Evolutionary conservation across 1,140 invertebrate species (phyloP).

Genomic region (Bacillus rossius): DNA sequence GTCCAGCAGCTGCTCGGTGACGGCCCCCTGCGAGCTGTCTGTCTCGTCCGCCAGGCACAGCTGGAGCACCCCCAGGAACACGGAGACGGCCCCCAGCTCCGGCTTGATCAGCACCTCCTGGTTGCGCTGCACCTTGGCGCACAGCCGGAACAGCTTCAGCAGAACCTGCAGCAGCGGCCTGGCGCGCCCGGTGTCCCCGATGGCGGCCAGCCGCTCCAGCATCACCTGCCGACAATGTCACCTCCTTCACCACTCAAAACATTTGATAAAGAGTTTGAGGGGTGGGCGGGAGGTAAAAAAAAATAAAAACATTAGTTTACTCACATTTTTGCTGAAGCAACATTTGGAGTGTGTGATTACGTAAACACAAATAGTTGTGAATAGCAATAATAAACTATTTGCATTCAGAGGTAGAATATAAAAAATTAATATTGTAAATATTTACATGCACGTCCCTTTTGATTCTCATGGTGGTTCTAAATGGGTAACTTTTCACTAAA

Average conservation of each 20-base stretch:
- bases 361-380: no score
- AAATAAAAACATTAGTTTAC: no score
- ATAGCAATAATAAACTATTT: no score
- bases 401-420: no score
- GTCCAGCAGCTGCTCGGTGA: slow-evolving; percentile 78
- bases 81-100: slow-evolving; percentile 60
- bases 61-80: slow-evolving; percentile 61
- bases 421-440: no score
- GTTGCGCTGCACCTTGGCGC: slow-evolving; percentile 70
- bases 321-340: no score
- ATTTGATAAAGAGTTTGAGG: no score
- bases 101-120: slow-evolving; percentile 63
- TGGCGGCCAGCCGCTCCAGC: slow-evolving; percentile 61
- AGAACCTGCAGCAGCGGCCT: slow-evolving; percentile 77
- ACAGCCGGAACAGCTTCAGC: slow-evolving; percentile 77
- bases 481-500: no score
- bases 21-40: slow-evolving; percentile 56
- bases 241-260: slow-evolving; percentile 15
- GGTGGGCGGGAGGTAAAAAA: no score
- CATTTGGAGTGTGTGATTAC: no score
- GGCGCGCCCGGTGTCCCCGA: slow-evolving; percentile 65
- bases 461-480: no score
- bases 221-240: slow-evolving; percentile 46
- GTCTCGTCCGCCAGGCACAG: slow-evolving; percentile 56
- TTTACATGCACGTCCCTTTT: no score